Evolutionary conservation across 2,888 invertebrate genomes (phyloP), one percentile per base, ranked within the genome.

Genomic region (Bembecia ichneumoniformis): DNA sequence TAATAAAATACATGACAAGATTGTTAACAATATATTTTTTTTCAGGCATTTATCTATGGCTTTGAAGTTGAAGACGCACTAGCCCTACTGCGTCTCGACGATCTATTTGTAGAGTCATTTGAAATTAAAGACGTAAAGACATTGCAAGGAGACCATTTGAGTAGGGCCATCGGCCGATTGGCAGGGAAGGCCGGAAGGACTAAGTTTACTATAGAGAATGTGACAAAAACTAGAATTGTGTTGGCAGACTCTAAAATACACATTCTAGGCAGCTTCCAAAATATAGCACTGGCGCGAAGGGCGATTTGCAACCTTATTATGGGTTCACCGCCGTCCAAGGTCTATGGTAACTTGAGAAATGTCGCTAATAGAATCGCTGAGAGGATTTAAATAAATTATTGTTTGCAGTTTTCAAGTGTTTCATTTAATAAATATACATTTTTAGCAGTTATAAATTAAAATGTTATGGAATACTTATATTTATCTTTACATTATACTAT

Each of bases 191-290:
- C 96, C 16, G 98, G 98, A 17, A 90, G 96, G 54, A 99, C 98
- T 1, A 99, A 98, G 76, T 98, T 95, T 71, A 98, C 98, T 0
- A 99, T 99, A 64, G 99, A 99, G 87, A 99, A 99, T 80, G 96
- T 96, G 0, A 99, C 99, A 0, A 98, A 98, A 87, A 99, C 99
- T 0, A 91, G 99, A 73, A 98, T 99, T 69, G 96, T 99, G 17
- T 86, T 99, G 54, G 99, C 99, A 15, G 98, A 99, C 71, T 93
- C 94, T 16, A 98, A 97, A 89, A 94, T 99, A 56, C 98, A 99
- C 73, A 94, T 99, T 58, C 88, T 99, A 55, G 99, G 99, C 46
- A 98, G 98, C 63, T 99, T 93, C 74, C 96, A 98, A 81, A 99
- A 99, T 72, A 97, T 99, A 57, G 95, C 96, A 58, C 79, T 98